These are phyloP conservation scores for Philereme vetulata DNA, from an alignment of 2,888 invertebrate genomes.

Conservation along the genomic window DNA sequence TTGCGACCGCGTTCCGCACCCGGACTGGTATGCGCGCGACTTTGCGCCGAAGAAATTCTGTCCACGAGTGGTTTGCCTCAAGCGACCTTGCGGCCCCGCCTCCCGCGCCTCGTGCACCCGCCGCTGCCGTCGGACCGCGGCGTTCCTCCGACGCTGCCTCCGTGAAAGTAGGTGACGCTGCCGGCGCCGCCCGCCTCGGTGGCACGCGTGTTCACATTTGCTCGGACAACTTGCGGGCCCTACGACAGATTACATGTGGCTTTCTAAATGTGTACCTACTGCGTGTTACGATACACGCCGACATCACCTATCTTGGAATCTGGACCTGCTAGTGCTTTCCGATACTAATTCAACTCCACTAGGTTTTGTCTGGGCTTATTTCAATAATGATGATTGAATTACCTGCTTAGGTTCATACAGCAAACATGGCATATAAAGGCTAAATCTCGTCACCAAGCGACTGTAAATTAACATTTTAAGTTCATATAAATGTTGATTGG, in stretches of 20 bases:
- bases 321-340: conserved; percentile 18
- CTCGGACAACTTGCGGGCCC: conserved; percentile 57
- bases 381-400: background rate
- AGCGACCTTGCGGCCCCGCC: conserved; percentile 74
- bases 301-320: conserved; percentile 28
- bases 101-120: conserved; percentile 33
- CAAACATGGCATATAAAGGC: background rate
- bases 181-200: conserved; percentile 45
- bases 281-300: conserved; percentile 30
- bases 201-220: conserved; percentile 57
- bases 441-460: background rate
- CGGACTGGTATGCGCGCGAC: conserved; percentile 72
- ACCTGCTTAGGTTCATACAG: background rate
- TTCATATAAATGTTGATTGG: conserved; percentile 39
- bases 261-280: conserved; percentile 64
- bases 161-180: conserved; percentile 77
- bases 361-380: background rate
- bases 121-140: conserved; percentile 37
- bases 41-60: conserved; percentile 77
- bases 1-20: conserved; percentile 76
- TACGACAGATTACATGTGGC: conserved; percentile 61
- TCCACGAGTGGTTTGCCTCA: conserved; percentile 82
- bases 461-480: background rate
- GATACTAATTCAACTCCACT: conserved; percentile 1
- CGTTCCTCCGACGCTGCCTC: conserved; percentile 59